Base-by-base conservation (phyloP, 37 sponge, comb jelly and placozoan species). In the Geodia barretti region DNA sequence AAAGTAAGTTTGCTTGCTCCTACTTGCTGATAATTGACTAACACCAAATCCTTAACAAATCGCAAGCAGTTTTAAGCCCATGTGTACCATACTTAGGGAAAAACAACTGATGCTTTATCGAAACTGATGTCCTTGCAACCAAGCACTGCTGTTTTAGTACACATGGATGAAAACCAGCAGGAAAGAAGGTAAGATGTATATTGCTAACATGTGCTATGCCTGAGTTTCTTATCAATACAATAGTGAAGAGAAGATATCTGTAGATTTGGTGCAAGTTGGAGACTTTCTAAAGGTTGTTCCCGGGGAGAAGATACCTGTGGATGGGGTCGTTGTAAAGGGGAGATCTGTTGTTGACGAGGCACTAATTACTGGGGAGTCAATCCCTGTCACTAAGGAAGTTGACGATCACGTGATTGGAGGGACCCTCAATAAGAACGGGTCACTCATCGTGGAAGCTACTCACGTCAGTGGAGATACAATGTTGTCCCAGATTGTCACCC, bases 71-170 rank as follows among this genome's bases (percentile, higher is more conserved):
- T n/a, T n/a, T n/a, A 62, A n/a, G 3, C 64, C 26, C 64, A 26
- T 28, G 19, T 9, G 3, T 37, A 25, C 2, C n/a, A 21, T 41
- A 23, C 37, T 7, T 33, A 88, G 89, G 80, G 90, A 54, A 86
- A 83, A 37, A 94, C 95, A 41, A 90, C 95, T n/a, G 91, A 82
- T 67, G 95, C 95, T 61, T 79, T 94, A n/a, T 64, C 91, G 11
- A 90, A 90, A 61, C 91, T 94, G 37, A 64, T 87, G 26, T 87
- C 90, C 1, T 70, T 94, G 47, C 95, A 94, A 60, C 77, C 95
- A 2, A 73, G 68, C 33, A 88, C 82, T 0, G 95, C 91, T 34
- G 60, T 32, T 7, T 77, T 94, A 32, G 91, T 94, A 32, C 69
- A 39, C 29, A 36, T 88, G 36, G 89, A 73, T 36, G 39, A 34